Evolutionary conservation across 2,113 vertebrate genomes (phyloP), one percentile per base, ranked within the genome.

Genomic region (Daubentonia madagascariensis): DNA sequence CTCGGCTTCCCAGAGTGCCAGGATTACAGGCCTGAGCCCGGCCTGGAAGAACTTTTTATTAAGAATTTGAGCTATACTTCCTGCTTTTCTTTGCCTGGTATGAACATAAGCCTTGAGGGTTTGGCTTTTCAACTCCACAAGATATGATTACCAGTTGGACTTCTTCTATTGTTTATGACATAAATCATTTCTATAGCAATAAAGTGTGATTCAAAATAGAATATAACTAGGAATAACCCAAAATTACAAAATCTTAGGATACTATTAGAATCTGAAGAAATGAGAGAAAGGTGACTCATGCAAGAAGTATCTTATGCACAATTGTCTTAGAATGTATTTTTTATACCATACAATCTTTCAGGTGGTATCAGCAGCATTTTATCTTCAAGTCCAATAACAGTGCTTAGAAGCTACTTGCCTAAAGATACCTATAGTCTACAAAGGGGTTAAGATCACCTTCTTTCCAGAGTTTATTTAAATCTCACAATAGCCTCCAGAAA

Each of bases 201-300:
- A 81, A 94, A 85, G 78, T 1, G 11, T 70, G 48, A 84, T 59
- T 95, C 86, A 94, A 81, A 72, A 70, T 35, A 72, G 76, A 54
- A 35, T 80, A 87, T 32, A 88, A 87, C 35, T 81, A 96, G 43
- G 48, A 94, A 90, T 86, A 92, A 63, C 28, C 52, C 54, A 86
- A 23, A 97, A 89, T 93, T 91, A 89, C 20, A 96, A 92, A 96
- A 93, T 89, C 78, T 93, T 45, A 84, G 59, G 88, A 75, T 63
- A 94, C 23, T 86, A 78, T 45, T 76, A 86, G 91, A 96, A 91
- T 93, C 43, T 87, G 25, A 65, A 85, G 40, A 93, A 93, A 90
- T 52, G 43, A 89, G 45, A 89, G 57, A 83, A 94, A 79, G 68
- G 30, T 94, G 45, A 78, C 50, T 89, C 81, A 90, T 20, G 40